Conservation (phyloP, 1,140 invertebrate genomes). For the Orchesella cincta region DNA sequence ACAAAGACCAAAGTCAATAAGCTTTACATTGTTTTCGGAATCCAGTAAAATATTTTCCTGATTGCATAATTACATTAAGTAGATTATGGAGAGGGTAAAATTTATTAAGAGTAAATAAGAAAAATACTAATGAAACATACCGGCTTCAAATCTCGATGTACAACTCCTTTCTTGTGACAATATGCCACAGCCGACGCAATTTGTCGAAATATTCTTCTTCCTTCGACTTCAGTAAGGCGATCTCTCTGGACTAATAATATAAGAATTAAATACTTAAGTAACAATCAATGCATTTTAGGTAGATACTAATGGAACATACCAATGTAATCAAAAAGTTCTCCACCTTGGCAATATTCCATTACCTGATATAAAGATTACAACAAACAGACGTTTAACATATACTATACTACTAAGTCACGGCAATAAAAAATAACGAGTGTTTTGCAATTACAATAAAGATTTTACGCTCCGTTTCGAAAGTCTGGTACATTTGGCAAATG, state of each 20-base stretch:
- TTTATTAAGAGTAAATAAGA: neutral
- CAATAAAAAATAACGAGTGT: too few relatives aligned
- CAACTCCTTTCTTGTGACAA: slow-evolving; percentile 73
- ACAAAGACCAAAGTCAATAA: slow-evolving; percentile 90
- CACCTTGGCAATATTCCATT: slow-evolving; percentile 81
- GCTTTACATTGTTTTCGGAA: slow-evolving; percentile 75
- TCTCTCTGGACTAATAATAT: slow-evolving; percentile 66
- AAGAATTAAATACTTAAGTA: neutral
- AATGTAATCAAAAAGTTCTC: slow-evolving; percentile 84
- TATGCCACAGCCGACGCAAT: slow-evolving; percentile 77
- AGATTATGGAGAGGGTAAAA: slow-evolving; percentile 38
- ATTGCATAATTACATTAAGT: slow-evolving; percentile 46
- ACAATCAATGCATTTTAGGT: slow-evolving; percentile 33
- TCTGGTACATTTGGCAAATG: slow-evolving; percentile 81
- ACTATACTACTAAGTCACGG: too few relatives aligned
- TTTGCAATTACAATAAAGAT: slow-evolving; percentile 72
- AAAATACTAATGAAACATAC: slow-evolving; percentile 58
- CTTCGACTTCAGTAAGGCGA: slow-evolving; percentile 69
- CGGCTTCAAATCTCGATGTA: slow-evolving; percentile 80
- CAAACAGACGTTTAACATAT: too few relatives aligned
- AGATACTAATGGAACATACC: slow-evolving; percentile 55
- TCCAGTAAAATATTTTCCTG: slow-evolving; percentile 82
- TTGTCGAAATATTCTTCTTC: slow-evolving; percentile 73
- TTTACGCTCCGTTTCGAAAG: slow-evolving; percentile 72
- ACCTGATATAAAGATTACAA: too few relatives aligned